Evolutionary conservation across 2,888 invertebrate species (phyloP).

Genomic region (Caenorhabditis doughertyi): DNA sequence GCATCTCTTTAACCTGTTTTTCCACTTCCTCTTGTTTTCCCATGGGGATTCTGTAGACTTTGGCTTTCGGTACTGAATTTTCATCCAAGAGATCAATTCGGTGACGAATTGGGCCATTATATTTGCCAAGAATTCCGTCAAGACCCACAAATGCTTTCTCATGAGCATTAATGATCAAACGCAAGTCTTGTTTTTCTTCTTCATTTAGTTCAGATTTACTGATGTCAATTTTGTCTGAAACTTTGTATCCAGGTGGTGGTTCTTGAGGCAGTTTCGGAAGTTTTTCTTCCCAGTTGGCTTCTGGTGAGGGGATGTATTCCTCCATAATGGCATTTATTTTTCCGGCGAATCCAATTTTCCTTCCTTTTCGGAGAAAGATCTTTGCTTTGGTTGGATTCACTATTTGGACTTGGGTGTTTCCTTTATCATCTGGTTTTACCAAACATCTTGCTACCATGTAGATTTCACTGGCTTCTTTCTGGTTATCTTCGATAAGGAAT

Average conservation of each 20-base stretch:
- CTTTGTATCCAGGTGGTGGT: not conserved
- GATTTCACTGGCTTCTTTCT: not conserved
- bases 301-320: not conserved
- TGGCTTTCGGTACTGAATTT: conserved; percentile 6
- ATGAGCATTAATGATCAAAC: too few relatives aligned
- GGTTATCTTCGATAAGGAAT: not conserved
- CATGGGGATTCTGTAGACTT: conserved; percentile 23
- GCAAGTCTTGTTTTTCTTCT: conserved; percentile 6
- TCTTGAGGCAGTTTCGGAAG: conserved; percentile 5
- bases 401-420: not conserved
- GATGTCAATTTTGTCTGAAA: conserved; percentile 6
- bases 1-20: too few relatives aligned
- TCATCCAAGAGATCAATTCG: not conserved
- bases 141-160: conserved; percentile 41
- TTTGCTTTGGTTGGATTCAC: not conserved
- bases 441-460: not conserved
- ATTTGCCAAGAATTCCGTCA: conserved; percentile 51
- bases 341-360: not conserved
- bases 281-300: conserved; percentile 7
- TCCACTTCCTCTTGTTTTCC: conserved; percentile 27
- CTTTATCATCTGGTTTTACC: not conserved
- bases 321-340: not conserved
- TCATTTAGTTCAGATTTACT: not conserved
- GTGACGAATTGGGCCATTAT: not conserved
- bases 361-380: not conserved